Conservation (phyloP, 2,797 vertebrate species). For the Tadarida brasiliensis region DNA sequence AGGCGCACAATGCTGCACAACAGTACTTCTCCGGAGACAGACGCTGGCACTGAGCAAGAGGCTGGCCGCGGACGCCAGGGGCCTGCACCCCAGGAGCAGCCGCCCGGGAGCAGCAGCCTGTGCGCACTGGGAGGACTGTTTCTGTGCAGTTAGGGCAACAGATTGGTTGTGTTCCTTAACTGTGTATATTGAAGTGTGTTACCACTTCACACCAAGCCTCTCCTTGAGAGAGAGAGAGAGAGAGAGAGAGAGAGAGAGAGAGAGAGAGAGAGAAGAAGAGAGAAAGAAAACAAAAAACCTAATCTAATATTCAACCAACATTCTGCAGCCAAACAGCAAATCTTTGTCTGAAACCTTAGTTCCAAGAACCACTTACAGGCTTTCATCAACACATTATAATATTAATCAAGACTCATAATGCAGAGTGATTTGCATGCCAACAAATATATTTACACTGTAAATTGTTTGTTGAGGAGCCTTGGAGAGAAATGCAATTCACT, state of each 20-base stretch:
- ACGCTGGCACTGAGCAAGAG: conserved; percentile 19
- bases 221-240: conserved; percentile 49
- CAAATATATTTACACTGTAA: conserved; percentile 91
- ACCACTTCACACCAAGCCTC: conserved; percentile 51
- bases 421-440: conserved; percentile 90
- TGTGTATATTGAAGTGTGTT: conserved; percentile 63
- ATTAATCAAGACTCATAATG: conserved; percentile 92
- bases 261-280: not conserved
- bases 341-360: conserved; percentile 87
- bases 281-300: conserved; percentile 76
- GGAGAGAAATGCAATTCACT: conserved; percentile 87
- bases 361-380: conserved; percentile 89
- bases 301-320: conserved; percentile 87
- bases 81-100: not conserved
- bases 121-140: not conserved
- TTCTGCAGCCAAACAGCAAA: conserved; percentile 87
- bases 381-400: conserved; percentile 91
- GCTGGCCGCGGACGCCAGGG: conserved; percentile 35
- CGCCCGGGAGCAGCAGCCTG: not conserved
- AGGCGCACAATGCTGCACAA: not conserved
- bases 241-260: not conserved
- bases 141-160: not conserved
- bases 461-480: conserved; percentile 90
- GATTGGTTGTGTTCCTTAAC: conserved; percentile 79
- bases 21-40: conserved; percentile 16